Conservation (phyloP, 2,888 invertebrate genomes). For the Gastracanthus pulcherrimus region DNA sequence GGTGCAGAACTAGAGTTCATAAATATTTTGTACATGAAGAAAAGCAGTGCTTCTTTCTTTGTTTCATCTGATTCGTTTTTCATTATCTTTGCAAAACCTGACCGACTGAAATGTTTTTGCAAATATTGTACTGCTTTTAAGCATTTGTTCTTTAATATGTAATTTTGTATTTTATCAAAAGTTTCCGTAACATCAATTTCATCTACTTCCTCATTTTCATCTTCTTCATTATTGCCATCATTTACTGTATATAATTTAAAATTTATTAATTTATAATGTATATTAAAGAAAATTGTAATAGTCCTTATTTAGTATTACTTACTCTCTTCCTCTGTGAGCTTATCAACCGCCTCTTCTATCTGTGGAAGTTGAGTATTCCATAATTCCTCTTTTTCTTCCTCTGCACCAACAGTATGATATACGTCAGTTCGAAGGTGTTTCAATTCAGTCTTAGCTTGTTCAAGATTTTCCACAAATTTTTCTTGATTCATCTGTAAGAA, state of each 20-base stretch:
- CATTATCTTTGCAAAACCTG: conserved; percentile 53
- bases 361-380: conserved; percentile 69
- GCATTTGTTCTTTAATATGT: conserved; percentile 68
- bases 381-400: conserved; percentile 68
- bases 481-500: conserved; percentile 78
- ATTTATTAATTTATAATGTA: background rate
- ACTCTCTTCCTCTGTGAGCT: conserved; percentile 60
- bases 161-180: conserved; percentile 71
- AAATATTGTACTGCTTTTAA: conserved; percentile 65
- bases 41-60: conserved; percentile 67
- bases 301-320: background rate
- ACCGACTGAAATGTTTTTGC: conserved; percentile 58
- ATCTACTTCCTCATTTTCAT: background rate
- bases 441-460: conserved; percentile 82
- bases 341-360: conserved; percentile 68
- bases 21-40: conserved; percentile 70
- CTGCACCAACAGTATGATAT: conserved; percentile 64
- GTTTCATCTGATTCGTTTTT: conserved; percentile 52
- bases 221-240: background rate
- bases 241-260: background rate
- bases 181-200: conserved; percentile 32
- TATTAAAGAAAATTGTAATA: background rate
- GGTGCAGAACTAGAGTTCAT: conserved; percentile 67
- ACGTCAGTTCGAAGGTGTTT: conserved; percentile 75
- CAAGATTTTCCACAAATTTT: conserved; percentile 81